Base-by-base conservation (phyloP, 2,888 invertebrate species). In the Linnaemya vulpina region DNA sequence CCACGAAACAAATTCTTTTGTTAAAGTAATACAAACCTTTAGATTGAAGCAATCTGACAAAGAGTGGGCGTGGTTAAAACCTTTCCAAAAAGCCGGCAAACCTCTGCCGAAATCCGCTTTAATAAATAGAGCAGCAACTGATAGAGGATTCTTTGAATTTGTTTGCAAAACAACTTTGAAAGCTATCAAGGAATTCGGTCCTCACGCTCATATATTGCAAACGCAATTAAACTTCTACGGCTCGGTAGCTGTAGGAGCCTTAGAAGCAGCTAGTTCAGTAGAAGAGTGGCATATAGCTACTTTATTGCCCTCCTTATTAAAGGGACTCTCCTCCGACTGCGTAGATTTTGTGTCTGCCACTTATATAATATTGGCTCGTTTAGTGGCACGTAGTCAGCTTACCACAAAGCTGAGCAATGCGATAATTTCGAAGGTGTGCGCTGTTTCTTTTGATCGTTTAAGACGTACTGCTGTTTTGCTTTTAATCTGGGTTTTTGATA, bases 1-100 rank as follows among this genome's bases (percentile, higher is more conserved):
- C 91, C 98, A 99, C 92, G 97, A 98, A 89, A 97, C 98, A 0
- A 96, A 96, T 87, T 95, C 97, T 86, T 99, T 99, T 93, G 95
- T 97, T 0, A 93, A 95, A 88, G 94, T 97, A 67, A 91, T 99
- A 1, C 97, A 98, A 91, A 93, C 98, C 0, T 90, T 97, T 88
- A 94, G 95, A 73, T 91, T 98, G n/a, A 94, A 94, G 22, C 93
- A 94, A 9, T 88, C 91, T 0, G 92, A 92, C n/a, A 94, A 94
- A 74, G 93, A 94, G 80, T 98, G 97, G 96, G 93, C 94, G 86
- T 98, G 97, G 96, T 92, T 99, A 38, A 91, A 93, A 38, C 93
- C 95, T 0, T 90, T 97, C 3, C 96, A 97, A 90, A 96, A 96
- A 90, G 93, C 95, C 11, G 97, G 97, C 1, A 93, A 96, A 10